phyloP scores from a whole-genome alignment of 2,888 invertebrate genomes.

The Prosopocoilus inquinatus region DNA sequence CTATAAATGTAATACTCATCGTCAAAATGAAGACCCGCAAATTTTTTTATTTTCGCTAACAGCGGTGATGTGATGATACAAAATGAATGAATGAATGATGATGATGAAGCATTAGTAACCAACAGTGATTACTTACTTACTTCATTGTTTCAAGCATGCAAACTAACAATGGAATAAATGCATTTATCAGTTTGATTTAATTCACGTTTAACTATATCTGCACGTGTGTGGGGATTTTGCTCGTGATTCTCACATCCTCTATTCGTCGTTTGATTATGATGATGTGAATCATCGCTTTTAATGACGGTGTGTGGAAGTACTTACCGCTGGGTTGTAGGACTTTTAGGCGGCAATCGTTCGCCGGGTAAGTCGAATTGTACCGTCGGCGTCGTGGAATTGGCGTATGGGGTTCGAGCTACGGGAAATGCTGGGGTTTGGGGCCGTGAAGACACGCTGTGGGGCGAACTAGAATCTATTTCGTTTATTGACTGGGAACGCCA shows the following conservation, averaged over 20 bases:
- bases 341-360: constrained; percentile 75
- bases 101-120: constrained; percentile 6
- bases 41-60: neutral
- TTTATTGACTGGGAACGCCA: constrained; percentile 62
- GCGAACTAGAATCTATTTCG: constrained; percentile 56
- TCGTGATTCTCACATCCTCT: no score
- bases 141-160: no score
- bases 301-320: constrained; percentile 25
- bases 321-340: constrained; percentile 72
- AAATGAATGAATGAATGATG: neutral
- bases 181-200: neutral
- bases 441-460: constrained; percentile 58
- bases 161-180: neutral
- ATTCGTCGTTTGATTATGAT: neutral
- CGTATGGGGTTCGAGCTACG: constrained; percentile 84
- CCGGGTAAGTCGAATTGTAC: constrained; percentile 53
- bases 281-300: neutral
- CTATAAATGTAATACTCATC: constrained; percentile 37
- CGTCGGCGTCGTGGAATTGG: constrained; percentile 69
- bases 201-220: neutral
- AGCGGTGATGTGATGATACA: no score
- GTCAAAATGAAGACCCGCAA: constrained; percentile 7
- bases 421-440: constrained; percentile 94
- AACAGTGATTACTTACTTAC: no score
- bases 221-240: no score